phyloP scores from a whole-genome alignment of 2,113 vertebrate species.

The Entelurus aequoreus region DNA sequence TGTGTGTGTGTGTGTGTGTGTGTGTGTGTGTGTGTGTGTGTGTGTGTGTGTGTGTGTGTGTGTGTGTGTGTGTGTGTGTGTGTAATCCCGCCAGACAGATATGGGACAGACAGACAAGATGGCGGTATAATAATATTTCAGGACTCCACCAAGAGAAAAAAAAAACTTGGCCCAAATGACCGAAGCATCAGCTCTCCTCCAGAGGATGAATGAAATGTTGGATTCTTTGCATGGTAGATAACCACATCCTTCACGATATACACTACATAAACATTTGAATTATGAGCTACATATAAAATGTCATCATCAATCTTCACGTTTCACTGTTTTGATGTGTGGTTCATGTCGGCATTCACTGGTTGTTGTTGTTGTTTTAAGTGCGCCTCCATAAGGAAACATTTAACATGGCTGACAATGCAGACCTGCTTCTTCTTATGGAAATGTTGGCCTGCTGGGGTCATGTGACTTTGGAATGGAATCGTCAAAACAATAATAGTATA shows the following conservation, averaged over 20 bases:
- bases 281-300: background rate
- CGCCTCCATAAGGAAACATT: constrained; percentile 38
- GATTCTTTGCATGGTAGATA: background rate
- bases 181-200: background rate
- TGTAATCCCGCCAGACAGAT: too few species aligned
- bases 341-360: constrained; percentile 1
- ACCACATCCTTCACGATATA: constrained; percentile 1
- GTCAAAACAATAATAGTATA: background rate
- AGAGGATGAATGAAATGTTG: too few species aligned
- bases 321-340: constrained; percentile 5
- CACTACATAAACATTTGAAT: constrained; percentile 2
- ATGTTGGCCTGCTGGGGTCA: constrained; percentile 43
- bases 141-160: too few species aligned
- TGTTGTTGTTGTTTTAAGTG: constrained; percentile 28
- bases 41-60: too few species aligned
- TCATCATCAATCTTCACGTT: background rate
- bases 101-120: background rate
- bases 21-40: too few species aligned
- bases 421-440: constrained; percentile 49
- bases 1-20: too few species aligned
- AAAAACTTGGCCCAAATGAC: background rate
- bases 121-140: background rate
- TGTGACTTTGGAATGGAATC: constrained; percentile 23
- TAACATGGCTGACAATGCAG: constrained; percentile 29
- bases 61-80: too few species aligned